Evolutionary conservation across 2,113 vertebrate species (phyloP).

Genomic region (Entosphenus tridentatus): DNA sequence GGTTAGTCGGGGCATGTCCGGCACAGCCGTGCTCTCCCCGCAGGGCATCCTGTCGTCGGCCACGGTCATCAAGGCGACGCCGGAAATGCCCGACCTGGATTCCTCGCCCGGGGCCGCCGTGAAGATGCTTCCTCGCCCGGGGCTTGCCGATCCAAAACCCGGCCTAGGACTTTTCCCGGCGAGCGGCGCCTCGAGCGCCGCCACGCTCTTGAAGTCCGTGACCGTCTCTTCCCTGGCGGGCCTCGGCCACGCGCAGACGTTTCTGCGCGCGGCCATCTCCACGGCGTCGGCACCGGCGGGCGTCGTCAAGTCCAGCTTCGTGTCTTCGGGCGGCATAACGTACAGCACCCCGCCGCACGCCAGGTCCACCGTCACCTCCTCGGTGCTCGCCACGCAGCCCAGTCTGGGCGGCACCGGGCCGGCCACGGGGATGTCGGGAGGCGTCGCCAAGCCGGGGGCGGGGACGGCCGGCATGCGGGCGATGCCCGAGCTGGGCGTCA

Average conservation of each 20-base stretch:
- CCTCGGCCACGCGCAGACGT: too few species aligned
- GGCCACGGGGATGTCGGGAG: constrained; percentile 12
- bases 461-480: constrained; percentile 48
- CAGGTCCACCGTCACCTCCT: constrained; percentile 32
- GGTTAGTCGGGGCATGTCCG: constrained; percentile 47
- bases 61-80: constrained; percentile 45
- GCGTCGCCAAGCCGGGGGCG: too few species aligned
- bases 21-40: constrained; percentile 57
- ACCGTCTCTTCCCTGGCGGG: constrained; percentile 56
- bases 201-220: constrained; percentile 20
- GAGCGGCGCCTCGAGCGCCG: too few species aligned
- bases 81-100: constrained; percentile 40
- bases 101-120: constrained; percentile 43
- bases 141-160: too few species aligned
- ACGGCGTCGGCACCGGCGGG: too few species aligned
- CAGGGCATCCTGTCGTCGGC: constrained; percentile 29
- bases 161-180: too few species aligned
- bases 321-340: too few species aligned
- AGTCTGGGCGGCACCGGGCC: constrained; percentile 24
- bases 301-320: too few species aligned
- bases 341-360: constrained; percentile 14
- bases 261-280: too few species aligned
- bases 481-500: constrained; percentile 68
- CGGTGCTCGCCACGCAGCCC: background rate
- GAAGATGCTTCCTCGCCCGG: constrained; percentile 38